Base-by-base conservation (phyloP, 2,797 vertebrate genomes). In the Crenuchus spilurus region DNA sequence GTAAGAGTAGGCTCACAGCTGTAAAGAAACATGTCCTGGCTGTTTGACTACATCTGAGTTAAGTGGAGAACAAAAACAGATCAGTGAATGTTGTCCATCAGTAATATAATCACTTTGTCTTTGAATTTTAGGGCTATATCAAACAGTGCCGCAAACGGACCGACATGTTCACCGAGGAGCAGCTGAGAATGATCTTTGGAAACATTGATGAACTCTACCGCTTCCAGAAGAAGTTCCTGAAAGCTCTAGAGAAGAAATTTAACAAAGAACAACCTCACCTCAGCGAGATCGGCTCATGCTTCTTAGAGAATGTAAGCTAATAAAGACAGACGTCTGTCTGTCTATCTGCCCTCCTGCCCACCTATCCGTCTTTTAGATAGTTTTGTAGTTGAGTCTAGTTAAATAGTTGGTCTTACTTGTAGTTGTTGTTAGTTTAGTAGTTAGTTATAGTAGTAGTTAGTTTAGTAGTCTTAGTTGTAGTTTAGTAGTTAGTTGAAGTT, bases 191-290 rank as follows among this genome's bases (percentile, higher is more conserved):
- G 80, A 98, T 99, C 86, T 99, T 99, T 54, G 94, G 97, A 28
- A 99, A 99, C 77, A 98, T 99, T 0, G 95, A 99, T 72, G 96
- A 99, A 13, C 97, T 99, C 83, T 98, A 98, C 85, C 92, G 94
- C 42, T 97, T 96, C 87, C 97, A 99, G 87, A 96, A 95, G 82
- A 96, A 92, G 81, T 97, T 99, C 72, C 90, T 96, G 67, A 96
- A 94, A 86, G 94, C 90, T 0, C 87, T 99, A 78, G 97, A 99
- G 85, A 97, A 94, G 84, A 95, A 91, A 82, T 96, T 97, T 87
- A 96, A 96, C 90, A 94, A 93, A 77, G 96, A 97, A 70, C 89
- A 94, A 71, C 96, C 97, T 0, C 95, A 99, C 82, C 87, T 96
- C 68, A 99, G 96, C n/a, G 96, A 99, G 84, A 94, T 99, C 7